Evolutionary conservation across 2,888 invertebrate genomes (phyloP), one percentile per base, ranked within the genome.

Genomic region (Tipula unca): DNA sequence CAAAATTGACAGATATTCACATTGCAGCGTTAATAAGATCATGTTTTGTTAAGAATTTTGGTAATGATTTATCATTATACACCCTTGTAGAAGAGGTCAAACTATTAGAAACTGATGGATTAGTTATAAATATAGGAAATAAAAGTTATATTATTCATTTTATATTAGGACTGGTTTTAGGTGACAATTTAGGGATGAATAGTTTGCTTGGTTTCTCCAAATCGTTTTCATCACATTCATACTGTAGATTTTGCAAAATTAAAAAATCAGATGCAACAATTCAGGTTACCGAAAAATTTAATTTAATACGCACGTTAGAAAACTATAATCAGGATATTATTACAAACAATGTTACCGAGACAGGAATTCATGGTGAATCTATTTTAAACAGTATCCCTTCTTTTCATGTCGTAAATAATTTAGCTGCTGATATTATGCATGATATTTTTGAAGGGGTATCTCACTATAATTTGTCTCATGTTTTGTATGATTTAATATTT

Each of bases 361-460:
- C 84, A 6, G 84, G 84, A 8, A 35, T 84, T 35, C 39, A 42
- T 35, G 48, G 35, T 17, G 13, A 48, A 13, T 82, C 29, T 14
- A 32, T 86, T 85, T 86, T 85, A 3, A 86, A 86, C 84, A 13
- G 48, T 32, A 84, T 84, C 14, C 35, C 84, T 84, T 84, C 84
- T 84, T 84, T 84, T 84, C 84, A 84, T 32, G 86, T 85, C 3
- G 54, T 29, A 25, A 54, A 86, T 25, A 86, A 86, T 84, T 84
- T 84, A 32, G 17, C 83, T 69, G 20, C 14, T 4, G 86, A 86
- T 83, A 84, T 85, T 10, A 86, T 86, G 85, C 86, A 86, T 84
- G 86, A 86, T 48, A n/a, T 86, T 0, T 86, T 86, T 39, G 42
- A 42, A 25, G 86, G 86, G 1, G 48, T 86, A 35, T 84, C 35